These are phyloP conservation scores for Lepus timidus DNA, from an alignment of 2,113 vertebrate species.

Conservation along the genomic window DNA sequence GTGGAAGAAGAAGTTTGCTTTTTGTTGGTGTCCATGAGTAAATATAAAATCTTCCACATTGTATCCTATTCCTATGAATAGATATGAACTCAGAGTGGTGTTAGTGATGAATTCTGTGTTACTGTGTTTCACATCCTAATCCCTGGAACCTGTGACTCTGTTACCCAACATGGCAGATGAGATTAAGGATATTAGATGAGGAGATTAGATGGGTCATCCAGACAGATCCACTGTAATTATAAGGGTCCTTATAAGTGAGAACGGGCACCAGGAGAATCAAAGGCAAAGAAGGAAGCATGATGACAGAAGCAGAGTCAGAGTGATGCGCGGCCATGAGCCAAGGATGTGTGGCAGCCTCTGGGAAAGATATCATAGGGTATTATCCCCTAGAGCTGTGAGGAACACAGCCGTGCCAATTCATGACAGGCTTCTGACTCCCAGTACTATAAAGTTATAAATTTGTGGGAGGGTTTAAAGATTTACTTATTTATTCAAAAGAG, in stretches of 20 bases:
- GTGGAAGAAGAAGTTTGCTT: background rate
- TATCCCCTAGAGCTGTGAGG: background rate
- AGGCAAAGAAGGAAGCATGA: background rate
- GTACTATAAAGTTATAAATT: background rate
- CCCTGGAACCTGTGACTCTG: background rate
- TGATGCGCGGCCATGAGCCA: background rate
- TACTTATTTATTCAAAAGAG: too few relatives aligned
- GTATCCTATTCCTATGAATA: constrained; percentile 18
- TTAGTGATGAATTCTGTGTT: background rate
- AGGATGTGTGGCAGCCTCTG: background rate
- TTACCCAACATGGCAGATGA: background rate
- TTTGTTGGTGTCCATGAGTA: background rate
- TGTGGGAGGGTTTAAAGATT: too few relatives aligned
- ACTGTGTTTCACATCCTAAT: background rate
- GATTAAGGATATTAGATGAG: background rate
- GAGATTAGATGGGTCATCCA: background rate
- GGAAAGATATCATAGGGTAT: background rate
- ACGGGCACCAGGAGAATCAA: background rate
- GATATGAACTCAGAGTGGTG: background rate
- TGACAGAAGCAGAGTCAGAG: background rate
- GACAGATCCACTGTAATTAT: background rate
- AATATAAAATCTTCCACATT: background rate
- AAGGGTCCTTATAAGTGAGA: background rate
- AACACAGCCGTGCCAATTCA: background rate
- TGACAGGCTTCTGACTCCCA: background rate